Base-by-base conservation (phyloP, 2,797 vertebrate species). In the Botia kubotai region DNA sequence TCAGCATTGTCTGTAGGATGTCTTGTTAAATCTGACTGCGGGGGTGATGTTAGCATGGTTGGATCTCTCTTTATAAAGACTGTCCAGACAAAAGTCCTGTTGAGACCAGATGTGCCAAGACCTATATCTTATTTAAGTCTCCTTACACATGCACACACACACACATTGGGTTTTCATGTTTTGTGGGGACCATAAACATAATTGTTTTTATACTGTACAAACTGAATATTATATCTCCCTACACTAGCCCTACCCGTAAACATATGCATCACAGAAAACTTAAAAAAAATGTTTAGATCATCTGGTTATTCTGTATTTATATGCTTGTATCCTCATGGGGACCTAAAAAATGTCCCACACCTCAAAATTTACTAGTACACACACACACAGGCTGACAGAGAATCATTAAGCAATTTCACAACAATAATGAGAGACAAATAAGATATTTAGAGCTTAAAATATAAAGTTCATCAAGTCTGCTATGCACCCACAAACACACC, bases 1-100 rank as follows among this genome's bases (percentile, higher is more conserved):
- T 11, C 16, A 36, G 16, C 3, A 16, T 12, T 29, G 6, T 16
- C 58, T 33, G 26, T 17, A 19, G n/a, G 16, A 63, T 36, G 36
- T 72, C 80, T 81, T 63, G 57, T 69, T 75, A 75, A 74, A 57
- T 80, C 16, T 75, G 46, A 63, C 23, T 76, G 33, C 16, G 14
- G 19, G 29, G 17, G 57, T 70, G 62, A 62, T 65, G 21, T 57
- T 46, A 69, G 17, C 19, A 26, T n/a, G 55, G 43, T 48, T 62
- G 14, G 21, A 67, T 62, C 50, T 67, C 43, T 72, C 58, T 75
- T 78, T 16, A 46, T 73, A 69, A 53, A 39, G n/a, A 36, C 23
- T 6, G 23, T 72, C 52, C 60, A 60, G 70, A 73, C 60, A 67
- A 57, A 52, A 73, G 14, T 68, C 12, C 19, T 60, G 39, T 66